A percentile compares a stretch with the other conserved stretches of the same genome.
Evolutionary conservation across 2,113 vertebrate genomes (phyloP).

Genomic region (Columba janthina): DNA sequence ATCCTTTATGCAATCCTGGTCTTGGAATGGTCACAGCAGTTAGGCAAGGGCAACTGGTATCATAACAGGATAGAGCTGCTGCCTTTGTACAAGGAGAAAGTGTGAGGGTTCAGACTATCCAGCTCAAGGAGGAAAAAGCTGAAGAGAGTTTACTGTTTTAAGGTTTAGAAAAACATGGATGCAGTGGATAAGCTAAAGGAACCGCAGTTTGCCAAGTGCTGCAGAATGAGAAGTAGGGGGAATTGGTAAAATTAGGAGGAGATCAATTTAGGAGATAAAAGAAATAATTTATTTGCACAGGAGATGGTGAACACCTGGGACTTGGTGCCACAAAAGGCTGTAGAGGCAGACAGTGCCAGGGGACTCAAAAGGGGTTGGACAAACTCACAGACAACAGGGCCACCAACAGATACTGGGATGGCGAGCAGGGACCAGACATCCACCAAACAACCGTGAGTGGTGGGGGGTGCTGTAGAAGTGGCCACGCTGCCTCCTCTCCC

Average conservation of each 20-base stretch:
- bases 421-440: neutral
- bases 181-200: neutral
- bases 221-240: neutral
- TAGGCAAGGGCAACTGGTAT: neutral
- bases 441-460: neutral
- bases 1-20: neutral
- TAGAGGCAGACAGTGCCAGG: neutral
- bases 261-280: neutral
- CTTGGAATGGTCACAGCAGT: accelerated
- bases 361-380: neutral
- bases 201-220: neutral
- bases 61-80: neutral
- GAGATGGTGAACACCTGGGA: neutral
- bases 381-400: neutral
- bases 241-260: neutral
- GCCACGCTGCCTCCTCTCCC: neutral
- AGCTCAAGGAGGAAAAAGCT: neutral
- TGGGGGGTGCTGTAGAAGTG: neutral
- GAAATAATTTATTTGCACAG: neutral
- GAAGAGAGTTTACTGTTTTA: neutral
- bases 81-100: neutral
- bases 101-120: neutral
- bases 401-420: neutral
- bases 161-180: neutral
- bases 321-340: neutral